Evolutionary conservation across 2,888 invertebrate genomes (phyloP), one percentile per base, ranked within the genome.

Genomic region (Pycnomerus fuliginosus): DNA sequence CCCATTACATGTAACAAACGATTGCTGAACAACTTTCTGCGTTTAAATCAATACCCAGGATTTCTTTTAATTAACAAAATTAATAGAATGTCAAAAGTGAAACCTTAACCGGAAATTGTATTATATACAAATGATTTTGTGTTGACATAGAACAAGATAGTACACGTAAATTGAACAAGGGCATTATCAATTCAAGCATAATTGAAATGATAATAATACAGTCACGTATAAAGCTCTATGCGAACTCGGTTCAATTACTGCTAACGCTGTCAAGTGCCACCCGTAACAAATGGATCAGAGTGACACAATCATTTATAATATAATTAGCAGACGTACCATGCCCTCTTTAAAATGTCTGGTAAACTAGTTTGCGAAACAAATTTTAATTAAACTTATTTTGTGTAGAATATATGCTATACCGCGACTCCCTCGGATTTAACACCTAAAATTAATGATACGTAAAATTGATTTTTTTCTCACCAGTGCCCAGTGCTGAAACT

Each of bases 171-270:
- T 37, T 16, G 39, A 22, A 27, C 25, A 27, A 33, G 17, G 33
- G 17, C 33, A 40, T 40, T 40, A 40, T 40, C 40, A 40, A 40
- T 40, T 40, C 40, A 27, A 11, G 25, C 13, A 48, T 50, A 50
- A 50, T 50, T 50, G 50, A 50, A 50, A 50, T 38, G 50, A 50
- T 50, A 50, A 50, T 50, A 47, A 50, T 50, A 31, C 30, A 43
- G 40, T 35, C 33, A 41, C 39, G 40, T 42, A 35, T 37, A 25
- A 13, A 32, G 15, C 27, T 33, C 29, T 15, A 14, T 20, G 29
- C 34, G 27, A 23, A 36, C 42, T 36, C 30, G 7, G 36, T 31
- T 43, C 32, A 37, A 43, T 43, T 35, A 41, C 16, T 16, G 36
- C 17, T 20, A 40, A 29, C 33, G 44, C 16, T 44, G 44, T 44